Evolutionary conservation across 2,888 invertebrate species (phyloP).

Genomic region (Galerucella calmariensis): DNA sequence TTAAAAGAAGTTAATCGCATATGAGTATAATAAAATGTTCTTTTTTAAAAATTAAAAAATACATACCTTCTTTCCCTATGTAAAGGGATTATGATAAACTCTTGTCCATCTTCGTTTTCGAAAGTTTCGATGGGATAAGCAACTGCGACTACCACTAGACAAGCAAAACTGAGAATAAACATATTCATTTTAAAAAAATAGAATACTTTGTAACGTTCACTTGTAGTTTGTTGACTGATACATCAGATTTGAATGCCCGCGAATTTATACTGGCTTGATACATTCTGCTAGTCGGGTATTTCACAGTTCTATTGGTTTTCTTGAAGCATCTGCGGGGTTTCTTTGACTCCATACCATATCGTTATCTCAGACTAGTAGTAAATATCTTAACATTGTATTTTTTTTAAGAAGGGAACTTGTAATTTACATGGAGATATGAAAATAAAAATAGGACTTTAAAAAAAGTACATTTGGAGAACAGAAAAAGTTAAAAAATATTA

Average conservation of each 20-base stretch:
- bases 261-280: constrained; percentile 5
- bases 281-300: background rate
- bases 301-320: background rate
- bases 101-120: constrained; percentile 44
- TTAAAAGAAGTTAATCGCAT: background rate
- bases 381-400: background rate
- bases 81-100: constrained; percentile 39
- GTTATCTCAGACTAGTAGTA: background rate
- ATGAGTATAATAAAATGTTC: background rate
- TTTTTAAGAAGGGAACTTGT: background rate
- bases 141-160: constrained; percentile 26
- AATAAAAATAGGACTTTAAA: background rate
- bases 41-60: background rate
- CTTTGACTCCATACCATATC: background rate
- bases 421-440: background rate
- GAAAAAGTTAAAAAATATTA: no score
- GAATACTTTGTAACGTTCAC: background rate
- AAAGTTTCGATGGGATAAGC: constrained; percentile 40
- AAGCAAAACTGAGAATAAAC: constrained; percentile 29
- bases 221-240: background rate
- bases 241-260: background rate
- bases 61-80: constrained; percentile 42
- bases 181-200: constrained; percentile 37
- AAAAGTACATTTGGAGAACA: no score
- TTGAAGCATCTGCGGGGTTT: background rate